phyloP scores from a whole-genome alignment of 2,888 invertebrate species.

The Tribolium freemani region DNA sequence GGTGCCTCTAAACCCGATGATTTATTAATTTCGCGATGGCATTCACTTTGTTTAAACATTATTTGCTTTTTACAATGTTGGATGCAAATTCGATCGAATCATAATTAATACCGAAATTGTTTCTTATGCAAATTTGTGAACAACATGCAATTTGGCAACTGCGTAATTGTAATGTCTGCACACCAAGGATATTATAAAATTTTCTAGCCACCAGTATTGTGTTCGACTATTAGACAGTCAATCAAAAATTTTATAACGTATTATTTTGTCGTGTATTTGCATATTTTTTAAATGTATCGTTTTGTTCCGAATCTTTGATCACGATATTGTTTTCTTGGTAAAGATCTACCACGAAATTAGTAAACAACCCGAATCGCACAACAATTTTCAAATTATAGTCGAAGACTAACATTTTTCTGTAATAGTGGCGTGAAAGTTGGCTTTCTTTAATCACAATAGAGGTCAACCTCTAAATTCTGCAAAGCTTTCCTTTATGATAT shows the following conservation, averaged over 20 bases:
- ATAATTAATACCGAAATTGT: constrained; percentile 26
- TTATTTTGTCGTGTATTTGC: constrained; percentile 43
- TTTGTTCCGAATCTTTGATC: constrained; percentile 36
- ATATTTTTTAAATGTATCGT: constrained; percentile 44
- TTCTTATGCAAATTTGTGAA: constrained; percentile 30
- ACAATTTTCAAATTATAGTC: constrained; percentile 34
- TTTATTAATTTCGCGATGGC: constrained; percentile 28
- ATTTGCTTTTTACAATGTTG: background rate
- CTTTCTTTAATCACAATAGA: background rate
- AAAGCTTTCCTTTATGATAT: background rate
- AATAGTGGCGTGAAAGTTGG: background rate
- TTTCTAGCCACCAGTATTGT: constrained; percentile 35
- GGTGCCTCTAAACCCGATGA: constrained; percentile 32
- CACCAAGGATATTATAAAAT: constrained; percentile 41
- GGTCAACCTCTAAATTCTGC: background rate
- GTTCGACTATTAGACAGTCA: constrained; percentile 41
- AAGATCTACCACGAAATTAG: constrained; percentile 26
- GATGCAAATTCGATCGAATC: background rate
- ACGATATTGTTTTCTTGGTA: constrained; percentile 39
- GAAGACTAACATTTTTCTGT: constrained; percentile 7
- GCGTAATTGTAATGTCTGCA: constrained; percentile 38
- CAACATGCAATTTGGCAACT: constrained; percentile 35
- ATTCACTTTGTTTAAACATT: constrained; percentile 25
- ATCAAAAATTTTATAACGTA: constrained; percentile 43
- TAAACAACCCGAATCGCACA: constrained; percentile 26